These are phyloP conservation scores for Strigamia maritima DNA, from an alignment of 2,888 invertebrate species.

Conservation along the genomic window DNA sequence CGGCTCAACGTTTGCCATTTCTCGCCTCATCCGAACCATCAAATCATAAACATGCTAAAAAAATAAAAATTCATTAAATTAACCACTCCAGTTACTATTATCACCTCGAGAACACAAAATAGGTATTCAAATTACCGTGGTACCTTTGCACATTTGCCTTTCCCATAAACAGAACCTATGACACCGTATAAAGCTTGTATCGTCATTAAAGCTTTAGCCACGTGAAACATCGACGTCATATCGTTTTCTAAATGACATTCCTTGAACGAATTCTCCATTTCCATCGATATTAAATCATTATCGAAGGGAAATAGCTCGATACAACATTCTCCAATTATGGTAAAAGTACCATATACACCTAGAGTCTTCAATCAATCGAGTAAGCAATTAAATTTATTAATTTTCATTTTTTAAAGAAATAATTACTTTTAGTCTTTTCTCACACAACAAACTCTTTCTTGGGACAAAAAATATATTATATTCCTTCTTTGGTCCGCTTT, in stretches of 20 bases:
- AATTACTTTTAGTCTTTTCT: constrained; percentile 69
- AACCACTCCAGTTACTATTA: not conserved
- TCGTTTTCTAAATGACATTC: constrained; percentile 87
- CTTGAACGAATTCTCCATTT: constrained; percentile 71
- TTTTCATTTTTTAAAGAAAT: not conserved
- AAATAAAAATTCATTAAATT: too few relatives aligned
- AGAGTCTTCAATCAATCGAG: constrained; percentile 59
- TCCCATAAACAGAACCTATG: constrained; percentile 83
- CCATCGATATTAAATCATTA: constrained; percentile 88
- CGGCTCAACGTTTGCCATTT: constrained; percentile 57
- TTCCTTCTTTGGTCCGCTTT: constrained; percentile 54
- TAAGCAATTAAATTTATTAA: not conserved
- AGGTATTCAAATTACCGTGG: constrained; percentile 41
- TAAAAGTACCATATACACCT: constrained; percentile 74
- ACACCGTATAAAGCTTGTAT: constrained; percentile 85
- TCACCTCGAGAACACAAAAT: not conserved
- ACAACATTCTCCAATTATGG: constrained; percentile 75
- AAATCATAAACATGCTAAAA: constrained; percentile 77
- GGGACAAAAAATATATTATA: constrained; percentile 89
- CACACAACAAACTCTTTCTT: constrained; percentile 78
- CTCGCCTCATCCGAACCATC: constrained; percentile 69
- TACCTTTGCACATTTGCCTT: constrained; percentile 76
- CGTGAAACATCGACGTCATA: constrained; percentile 79
- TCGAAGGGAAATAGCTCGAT: constrained; percentile 89
- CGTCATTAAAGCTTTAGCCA: constrained; percentile 79